Evolutionary conservation across 2,113 vertebrate species (phyloP), one percentile per base, ranked within the genome.

Genomic region (Oryctolagus cuniculus): DNA sequence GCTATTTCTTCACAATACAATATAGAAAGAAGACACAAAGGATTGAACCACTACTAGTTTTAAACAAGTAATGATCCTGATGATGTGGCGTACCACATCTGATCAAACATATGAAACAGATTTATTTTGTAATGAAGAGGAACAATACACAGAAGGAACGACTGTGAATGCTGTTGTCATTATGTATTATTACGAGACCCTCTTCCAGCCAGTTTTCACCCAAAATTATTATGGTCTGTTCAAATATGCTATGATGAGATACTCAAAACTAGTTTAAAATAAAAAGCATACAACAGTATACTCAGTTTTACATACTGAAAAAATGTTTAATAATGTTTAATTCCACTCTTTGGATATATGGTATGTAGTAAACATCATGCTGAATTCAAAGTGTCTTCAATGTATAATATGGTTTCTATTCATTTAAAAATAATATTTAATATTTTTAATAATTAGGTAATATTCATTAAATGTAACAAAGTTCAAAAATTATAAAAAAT

Each of bases 371-470:
- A 73, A 12, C 0, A 27, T 44, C 0, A 34, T 31, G 24, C 72
- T 77, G 53, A 53, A 88, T 85, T 3, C 27, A n/a, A 85, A 36
- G 0, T 53, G 6, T 64, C 67, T 83, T 74, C 3, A 86, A 2
- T 44, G 5, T 53, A 10, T 25, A 31, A 58, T 85, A 67, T 27
- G 8, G 9, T 49, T 78, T 84, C 15, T 10, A 84, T 19, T 9
- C 8, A 53, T 27, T 51, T 87, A 38, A 61, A 93, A 88, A 67
- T 91, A 51, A 82, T 0, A 88, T 55, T 80, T 74, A 74, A 2
- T 78, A 55, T 70, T 73, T 53, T 86, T 78, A 88, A 78, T 36
- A 88, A 70, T 72, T 61, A 70, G 36, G 87, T 74, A 85, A 77
- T 85, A 85, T 3, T 91, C 4, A 61, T 1, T 44, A 92, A 53